Base-by-base conservation (phyloP, 2,888 invertebrate genomes). In the Melinopterus prodromus region DNA sequence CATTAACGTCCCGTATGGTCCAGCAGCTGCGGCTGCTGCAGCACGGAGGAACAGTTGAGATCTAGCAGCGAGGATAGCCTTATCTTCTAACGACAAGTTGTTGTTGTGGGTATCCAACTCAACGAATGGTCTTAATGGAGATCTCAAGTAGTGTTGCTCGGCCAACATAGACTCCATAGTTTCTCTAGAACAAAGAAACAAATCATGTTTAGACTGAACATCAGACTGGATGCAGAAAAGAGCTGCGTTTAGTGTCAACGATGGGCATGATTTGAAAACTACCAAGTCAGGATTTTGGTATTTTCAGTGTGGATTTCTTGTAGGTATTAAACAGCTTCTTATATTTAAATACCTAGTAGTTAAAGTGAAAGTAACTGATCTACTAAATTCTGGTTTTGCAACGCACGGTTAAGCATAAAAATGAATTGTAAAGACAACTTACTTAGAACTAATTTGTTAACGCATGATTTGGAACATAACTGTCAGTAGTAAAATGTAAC, bases 131-230 rank as follows among this genome's bases (percentile, higher is more conserved):
- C 95, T 93, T 84, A 95, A 90, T 2, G 95, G 95, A 77, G 95
- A 93, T 76, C 96, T 93, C 83, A 96, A 91, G 85, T 96, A 94
- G 85, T 96, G 95, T 89, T 96, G 96, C 87, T 96, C 96, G 71
- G 95, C 95, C 86, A 96, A 89, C 94, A 97, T 95, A 78, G 94
- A 94, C 89, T 97, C 97, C 96, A 97, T 96, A 80, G 96, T 96
- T 90, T 97, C 97, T 90, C 97, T 96, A 93, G 84, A 90, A 89
- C 90, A 74, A 35, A 74, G 7, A 53, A 53, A 12, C 9, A 53
- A 53, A 53, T 12, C n/a, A 26, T 26, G 26, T 26, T 26, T 26
- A 26, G 26, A 26, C 3, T 26, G 26, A 26, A 26, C 26, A 26
- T 26, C 26, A 26, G 26, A 2, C 3, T 26, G 26, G 26, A 26